These are phyloP conservation scores for Hymenochirus boettgeri DNA, from an alignment of 2,113 vertebrate genomes.

Conservation along the genomic window DNA sequence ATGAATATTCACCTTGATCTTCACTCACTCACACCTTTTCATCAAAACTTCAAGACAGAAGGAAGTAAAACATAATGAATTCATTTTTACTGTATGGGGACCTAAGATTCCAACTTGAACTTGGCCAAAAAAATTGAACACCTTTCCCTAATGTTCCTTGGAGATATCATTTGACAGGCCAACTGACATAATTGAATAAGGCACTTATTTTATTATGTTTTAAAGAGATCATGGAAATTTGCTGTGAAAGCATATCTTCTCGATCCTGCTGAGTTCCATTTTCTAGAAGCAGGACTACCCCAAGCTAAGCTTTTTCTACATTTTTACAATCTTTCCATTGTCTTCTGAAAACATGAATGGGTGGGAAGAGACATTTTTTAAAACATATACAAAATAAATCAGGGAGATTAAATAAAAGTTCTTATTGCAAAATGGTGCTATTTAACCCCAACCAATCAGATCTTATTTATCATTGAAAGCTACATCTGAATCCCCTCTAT, in stretches of 20 bases:
- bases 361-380: too few species aligned
- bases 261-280: not conserved
- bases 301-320: too few species aligned
- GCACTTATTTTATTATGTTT: conserved; percentile 20
- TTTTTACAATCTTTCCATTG: too few species aligned
- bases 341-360: too few species aligned
- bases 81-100: conserved; percentile 16
- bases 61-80: conserved; percentile 21
- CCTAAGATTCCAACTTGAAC: conserved; percentile 19
- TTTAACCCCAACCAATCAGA: too few species aligned
- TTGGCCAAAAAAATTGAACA: conserved; percentile 30
- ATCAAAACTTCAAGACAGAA: not conserved
- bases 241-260: not conserved
- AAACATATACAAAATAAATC: too few species aligned
- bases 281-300: too few species aligned
- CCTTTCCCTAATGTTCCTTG: conserved; percentile 22
- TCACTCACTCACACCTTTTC: conserved; percentile 32
- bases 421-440: too few species aligned
- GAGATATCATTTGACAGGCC: conserved; percentile 16
- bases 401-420: too few species aligned
- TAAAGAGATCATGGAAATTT: conserved; percentile 22
- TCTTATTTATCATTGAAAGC: too few species aligned
- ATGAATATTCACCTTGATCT: conserved; percentile 19
- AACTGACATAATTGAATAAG: conserved; percentile 19
- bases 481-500: too few species aligned